Evolutionary conservation across 2,888 invertebrate species (phyloP), one percentile per base, ranked within the genome.

Genomic region (Gerosis bhagava): DNA sequence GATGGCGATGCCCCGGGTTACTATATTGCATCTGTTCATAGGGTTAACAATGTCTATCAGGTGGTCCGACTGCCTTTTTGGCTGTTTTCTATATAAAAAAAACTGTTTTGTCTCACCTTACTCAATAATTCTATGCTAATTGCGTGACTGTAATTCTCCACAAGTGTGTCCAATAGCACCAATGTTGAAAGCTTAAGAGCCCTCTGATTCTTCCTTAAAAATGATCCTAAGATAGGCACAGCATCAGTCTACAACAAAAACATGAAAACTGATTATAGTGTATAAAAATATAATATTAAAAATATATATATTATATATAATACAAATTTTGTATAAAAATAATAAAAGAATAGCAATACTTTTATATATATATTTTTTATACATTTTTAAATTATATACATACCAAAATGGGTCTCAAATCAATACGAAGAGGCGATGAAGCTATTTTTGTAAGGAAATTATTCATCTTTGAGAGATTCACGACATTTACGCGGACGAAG

Each of bases 401-500:
- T 86, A 93, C 94, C 83, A 96, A 89, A 60, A 97, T 96, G 3
- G 95, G 94, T 51, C 93, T 90, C 43, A 98, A 83, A 75, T 97
- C 95, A 47, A 98, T 95, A 53, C 94, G 92, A 28, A 98, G 81
- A 0, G 97, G 96, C 1, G 97, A 97, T 0, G 95, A 94, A 16
- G 98, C 98, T 43, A 98, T 96, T 89, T 97, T 96, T 4, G 97
- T 98, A n/a, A n/a, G n/a, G n/a, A n/a, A n/a, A n/a, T n/a, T n/a
- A n/a, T n/a, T n/a, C n/a, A n/a, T n/a, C n/a, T n/a, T n/a, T n/a
- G n/a, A n/a, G n/a, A n/a, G n/a, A n/a, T n/a, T n/a, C n/a, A n/a
- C n/a, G n/a, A n/a, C n/a, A n/a, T n/a, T n/a, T n/a, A n/a, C n/a
- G n/a, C n/a, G n/a, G n/a, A n/a, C n/a, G n/a, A n/a, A n/a, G n/a